Evolutionary conservation across 2,113 vertebrate species (phyloP).

Genomic region (western clawed frog (Xenopus tropicalis)): DNA sequence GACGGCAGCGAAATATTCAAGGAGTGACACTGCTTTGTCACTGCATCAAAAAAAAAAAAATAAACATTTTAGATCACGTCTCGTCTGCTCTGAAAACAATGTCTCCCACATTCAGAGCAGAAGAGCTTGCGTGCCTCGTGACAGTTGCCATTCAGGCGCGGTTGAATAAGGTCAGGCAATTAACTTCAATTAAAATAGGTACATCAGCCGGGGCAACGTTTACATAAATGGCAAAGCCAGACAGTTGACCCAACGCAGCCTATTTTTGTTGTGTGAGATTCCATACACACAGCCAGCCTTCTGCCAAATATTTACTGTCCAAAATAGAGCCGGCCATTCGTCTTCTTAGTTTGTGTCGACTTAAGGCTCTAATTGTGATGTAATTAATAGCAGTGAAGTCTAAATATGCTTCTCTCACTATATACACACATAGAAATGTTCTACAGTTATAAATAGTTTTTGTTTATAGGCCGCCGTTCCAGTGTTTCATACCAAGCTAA

Average conservation of each 20-base stretch:
- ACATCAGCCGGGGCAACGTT: constrained; percentile 11
- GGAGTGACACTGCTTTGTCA: no score
- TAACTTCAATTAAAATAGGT: constrained; percentile 15
- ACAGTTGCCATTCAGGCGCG: not conserved
- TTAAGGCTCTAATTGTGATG: no score
- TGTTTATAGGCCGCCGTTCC: no score
- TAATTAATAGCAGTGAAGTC: no score
- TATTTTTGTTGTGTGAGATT: constrained; percentile 11
- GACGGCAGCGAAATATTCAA: no score
- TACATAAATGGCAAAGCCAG: constrained; percentile 11
- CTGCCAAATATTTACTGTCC: not conserved
- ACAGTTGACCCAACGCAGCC: not conserved
- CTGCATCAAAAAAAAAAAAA: no score
- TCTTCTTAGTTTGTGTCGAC: not conserved
- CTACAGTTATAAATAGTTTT: no score
- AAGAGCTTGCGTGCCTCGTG: not conserved
- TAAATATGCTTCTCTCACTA: no score
- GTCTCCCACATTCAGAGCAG: not conserved
- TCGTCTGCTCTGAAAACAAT: constrained; percentile 6
- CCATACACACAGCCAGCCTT: not conserved
- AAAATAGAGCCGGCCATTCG: not conserved
- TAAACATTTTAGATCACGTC: constrained; percentile 20
- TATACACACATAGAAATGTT: no score
- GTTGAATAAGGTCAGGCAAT: constrained; percentile 5
- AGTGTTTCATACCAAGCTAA: no score